Evolutionary conservation across 2,888 invertebrate species (phyloP).

Genomic region (Cantharis rustica): DNA sequence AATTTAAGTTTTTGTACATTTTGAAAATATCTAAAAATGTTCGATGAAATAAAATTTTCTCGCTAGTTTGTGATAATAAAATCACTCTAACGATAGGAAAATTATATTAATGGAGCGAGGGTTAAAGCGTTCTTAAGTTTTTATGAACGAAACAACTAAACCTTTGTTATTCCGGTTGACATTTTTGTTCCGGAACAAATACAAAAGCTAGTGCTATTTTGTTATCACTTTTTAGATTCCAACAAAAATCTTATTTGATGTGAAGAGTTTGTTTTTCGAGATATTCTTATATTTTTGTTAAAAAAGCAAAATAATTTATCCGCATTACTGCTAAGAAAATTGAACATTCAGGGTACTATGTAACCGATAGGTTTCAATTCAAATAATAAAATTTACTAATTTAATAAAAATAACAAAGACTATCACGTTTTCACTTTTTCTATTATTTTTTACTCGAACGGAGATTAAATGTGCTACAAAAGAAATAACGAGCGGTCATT

Average conservation of each 20-base stretch:
- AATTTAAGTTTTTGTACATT: neutral
- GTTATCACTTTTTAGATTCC: constrained; percentile 14
- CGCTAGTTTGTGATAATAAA: neutral
- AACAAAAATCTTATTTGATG: constrained; percentile 7
- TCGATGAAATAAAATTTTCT: neutral
- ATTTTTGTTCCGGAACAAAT: constrained; percentile 16
- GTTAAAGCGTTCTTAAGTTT: constrained; percentile 11
- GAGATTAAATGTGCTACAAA: neutral
- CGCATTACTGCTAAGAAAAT: neutral
- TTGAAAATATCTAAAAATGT: neutral
- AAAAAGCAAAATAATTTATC: neutral
- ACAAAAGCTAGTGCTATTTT: constrained; percentile 5
- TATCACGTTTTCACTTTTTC: neutral
- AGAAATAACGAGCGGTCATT: neutral
- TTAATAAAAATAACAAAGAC: neutral
- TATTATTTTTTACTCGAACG: neutral
- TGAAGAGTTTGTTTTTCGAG: neutral
- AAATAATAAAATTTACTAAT: neutral
- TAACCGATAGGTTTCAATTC: neutral
- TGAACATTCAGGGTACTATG: neutral
- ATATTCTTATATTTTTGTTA: neutral
- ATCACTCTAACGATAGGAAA: neutral
- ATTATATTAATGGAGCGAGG: constrained; percentile 2
- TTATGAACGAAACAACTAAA: constrained; percentile 3
- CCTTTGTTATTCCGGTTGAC: constrained; percentile 14